Conservation (phyloP, 2,797 vertebrate species). For the Macrochelys suwanniensis region DNA sequence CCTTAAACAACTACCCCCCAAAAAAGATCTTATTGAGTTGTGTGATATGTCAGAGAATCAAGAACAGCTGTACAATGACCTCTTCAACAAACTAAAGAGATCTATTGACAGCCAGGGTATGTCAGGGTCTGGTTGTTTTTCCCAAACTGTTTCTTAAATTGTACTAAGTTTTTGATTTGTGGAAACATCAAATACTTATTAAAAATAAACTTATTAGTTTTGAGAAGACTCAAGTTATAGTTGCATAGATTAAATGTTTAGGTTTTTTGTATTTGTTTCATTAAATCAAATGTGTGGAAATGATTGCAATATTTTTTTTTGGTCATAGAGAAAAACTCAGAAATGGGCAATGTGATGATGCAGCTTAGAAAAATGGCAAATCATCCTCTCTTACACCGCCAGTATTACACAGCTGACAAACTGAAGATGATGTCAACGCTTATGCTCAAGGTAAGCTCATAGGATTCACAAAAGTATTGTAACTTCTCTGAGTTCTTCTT, state of each 20-base stretch:
- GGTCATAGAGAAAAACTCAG: slow-evolving; percentile 86
- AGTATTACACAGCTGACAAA: slow-evolving; percentile 93
- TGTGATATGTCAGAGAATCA: slow-evolving; percentile 95
- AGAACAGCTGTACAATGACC: slow-evolving; percentile 86
- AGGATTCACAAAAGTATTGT: neutral
- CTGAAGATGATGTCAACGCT: slow-evolving; percentile 92
- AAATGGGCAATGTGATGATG: slow-evolving; percentile 95
- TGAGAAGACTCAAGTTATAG: neutral
- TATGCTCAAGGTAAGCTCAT: slow-evolving; percentile 92
- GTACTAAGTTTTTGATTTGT: neutral
- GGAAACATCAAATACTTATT: neutral
- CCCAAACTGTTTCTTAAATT: neutral
- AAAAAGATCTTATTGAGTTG: slow-evolving; percentile 88
- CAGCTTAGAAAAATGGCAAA: slow-evolving; percentile 99
- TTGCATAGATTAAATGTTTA: slow-evolving; percentile 11
- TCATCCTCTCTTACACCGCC: slow-evolving; percentile 94
- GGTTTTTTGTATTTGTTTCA: neutral
- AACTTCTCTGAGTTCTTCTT: neutral
- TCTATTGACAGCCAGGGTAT: slow-evolving; percentile 87
- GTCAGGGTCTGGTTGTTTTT: neutral
- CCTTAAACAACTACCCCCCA: slow-evolving; percentile 93
- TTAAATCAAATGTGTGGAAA: neutral
- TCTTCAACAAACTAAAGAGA: slow-evolving; percentile 89
- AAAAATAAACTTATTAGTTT: neutral
- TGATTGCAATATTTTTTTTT: slow-evolving; percentile 17